Percentiles rank a stretch among this genome's conserved stretches.
Evolutionary conservation across 2,797 vertebrate species (phyloP).

Genomic region (Botia kubotai): DNA sequence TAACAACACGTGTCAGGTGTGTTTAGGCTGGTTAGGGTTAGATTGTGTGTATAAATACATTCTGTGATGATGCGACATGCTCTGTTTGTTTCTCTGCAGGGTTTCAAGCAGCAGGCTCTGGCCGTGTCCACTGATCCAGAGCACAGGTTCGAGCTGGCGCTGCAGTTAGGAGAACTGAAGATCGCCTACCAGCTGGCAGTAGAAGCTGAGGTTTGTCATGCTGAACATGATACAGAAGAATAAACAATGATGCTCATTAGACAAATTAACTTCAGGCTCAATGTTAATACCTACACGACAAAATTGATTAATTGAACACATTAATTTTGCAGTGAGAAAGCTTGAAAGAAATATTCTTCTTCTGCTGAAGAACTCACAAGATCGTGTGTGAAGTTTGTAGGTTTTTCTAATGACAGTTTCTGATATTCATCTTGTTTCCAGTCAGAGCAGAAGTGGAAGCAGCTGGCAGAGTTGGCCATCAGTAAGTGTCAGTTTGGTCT

Average conservation of each 20-base stretch:
- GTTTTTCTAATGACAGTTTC: not conserved
- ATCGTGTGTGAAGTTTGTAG: not conserved
- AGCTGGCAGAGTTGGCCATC: conserved; percentile 95
- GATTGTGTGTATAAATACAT: not conserved
- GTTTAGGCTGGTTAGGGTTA: no score
- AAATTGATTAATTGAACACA: not conserved
- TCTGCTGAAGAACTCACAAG: not conserved
- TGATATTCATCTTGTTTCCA: conserved; percentile 59
- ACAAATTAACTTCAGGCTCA: not conserved
- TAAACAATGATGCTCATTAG: not conserved
- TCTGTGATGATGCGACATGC: not conserved
- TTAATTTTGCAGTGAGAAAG: not conserved
- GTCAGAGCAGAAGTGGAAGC: conserved; percentile 99
- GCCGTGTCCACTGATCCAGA: conserved; percentile 97
- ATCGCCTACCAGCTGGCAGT: conserved; percentile 95
- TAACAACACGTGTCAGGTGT: no score
- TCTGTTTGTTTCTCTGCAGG: conserved; percentile 72
- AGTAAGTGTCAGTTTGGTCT: conserved; percentile 94
- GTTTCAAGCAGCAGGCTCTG: conserved; percentile 98
- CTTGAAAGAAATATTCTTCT: no score
- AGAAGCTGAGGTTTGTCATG: conserved; percentile 89
- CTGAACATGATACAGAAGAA: not conserved
- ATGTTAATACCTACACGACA: not conserved
- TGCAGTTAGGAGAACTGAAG: conserved; percentile 95
- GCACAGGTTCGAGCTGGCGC: conserved; percentile 95